Percentiles rank a stretch among this genome's conserved stretches.
phyloP scores from a whole-genome alignment of 2,113 vertebrate species.

The Cavia aperea region DNA sequence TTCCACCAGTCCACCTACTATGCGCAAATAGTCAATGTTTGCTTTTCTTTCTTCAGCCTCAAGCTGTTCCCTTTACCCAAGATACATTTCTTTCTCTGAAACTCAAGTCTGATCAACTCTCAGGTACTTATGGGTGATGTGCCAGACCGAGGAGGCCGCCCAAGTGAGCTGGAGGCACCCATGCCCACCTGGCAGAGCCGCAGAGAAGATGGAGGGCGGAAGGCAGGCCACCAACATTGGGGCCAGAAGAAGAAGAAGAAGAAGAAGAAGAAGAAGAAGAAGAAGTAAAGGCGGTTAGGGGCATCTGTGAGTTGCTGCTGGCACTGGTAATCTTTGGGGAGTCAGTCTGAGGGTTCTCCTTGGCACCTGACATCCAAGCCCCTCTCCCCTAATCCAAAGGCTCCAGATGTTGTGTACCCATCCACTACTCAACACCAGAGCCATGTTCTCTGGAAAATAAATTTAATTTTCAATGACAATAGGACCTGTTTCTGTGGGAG shows the following conservation, averaged over 20 bases:
- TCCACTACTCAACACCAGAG: background rate
- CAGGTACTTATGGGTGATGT: slow-evolving; percentile 85
- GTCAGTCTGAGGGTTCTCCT: background rate
- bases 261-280: slow-evolving; percentile 74
- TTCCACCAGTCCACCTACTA: background rate
- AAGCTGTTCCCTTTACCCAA: background rate
- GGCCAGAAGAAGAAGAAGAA: slow-evolving; percentile 67
- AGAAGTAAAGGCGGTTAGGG: slow-evolving; percentile 61
- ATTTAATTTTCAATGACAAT: slow-evolving; percentile 47
- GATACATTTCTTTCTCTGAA: background rate
- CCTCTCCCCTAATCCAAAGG: background rate
- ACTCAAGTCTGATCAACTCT: slow-evolving; percentile 12
- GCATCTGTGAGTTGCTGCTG: background rate
- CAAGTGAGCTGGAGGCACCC: slow-evolving; percentile 85
- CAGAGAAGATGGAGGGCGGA: slow-evolving; percentile 66
- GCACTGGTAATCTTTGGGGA: background rate
- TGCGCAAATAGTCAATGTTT: background rate
- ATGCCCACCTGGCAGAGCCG: slow-evolving; percentile 83
- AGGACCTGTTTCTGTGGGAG: background rate
- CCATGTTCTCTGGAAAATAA: slow-evolving; percentile 61
- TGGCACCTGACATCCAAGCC: background rate
- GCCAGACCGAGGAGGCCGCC: slow-evolving; percentile 87
- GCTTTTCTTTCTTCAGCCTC: background rate
- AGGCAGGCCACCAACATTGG: slow-evolving; percentile 53
- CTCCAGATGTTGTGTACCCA: too few relatives aligned